phyloP scores from a whole-genome alignment of 2,888 invertebrate species.

The Brachypalpus laphriformis region DNA sequence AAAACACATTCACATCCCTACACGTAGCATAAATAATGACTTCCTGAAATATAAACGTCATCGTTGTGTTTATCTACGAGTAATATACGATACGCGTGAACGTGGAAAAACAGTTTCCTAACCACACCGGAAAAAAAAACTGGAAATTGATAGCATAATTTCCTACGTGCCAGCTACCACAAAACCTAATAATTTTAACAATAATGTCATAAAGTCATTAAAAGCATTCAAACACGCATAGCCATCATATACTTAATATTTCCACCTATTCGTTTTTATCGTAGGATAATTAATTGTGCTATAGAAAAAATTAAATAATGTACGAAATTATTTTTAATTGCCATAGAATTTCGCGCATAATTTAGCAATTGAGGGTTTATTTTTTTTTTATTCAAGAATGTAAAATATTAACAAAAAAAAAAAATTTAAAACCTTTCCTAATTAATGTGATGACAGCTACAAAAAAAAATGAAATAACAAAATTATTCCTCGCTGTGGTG shows the following conservation, averaged over 20 bases:
- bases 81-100: slow-evolving; percentile 18
- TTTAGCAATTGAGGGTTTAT: slow-evolving; percentile 2
- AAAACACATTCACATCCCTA: slow-evolving; percentile 27
- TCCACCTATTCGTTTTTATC: neutral
- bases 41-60: slow-evolving; percentile 61
- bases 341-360: slow-evolving; percentile 17
- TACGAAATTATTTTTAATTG: slow-evolving; percentile 30
- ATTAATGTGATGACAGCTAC: slow-evolving; percentile 7
- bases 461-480: neutral
- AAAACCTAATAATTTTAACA: slow-evolving; percentile 63
- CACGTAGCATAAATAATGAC: slow-evolving; percentile 57
- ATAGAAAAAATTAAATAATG: slow-evolving; percentile 14
- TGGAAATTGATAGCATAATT: slow-evolving; percentile 55
- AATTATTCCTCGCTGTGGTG: neutral
- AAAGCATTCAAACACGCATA: slow-evolving; percentile 11
- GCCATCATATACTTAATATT: neutral
- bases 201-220: slow-evolving; percentile 52
- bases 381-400: neutral
- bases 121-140: slow-evolving; percentile 40
- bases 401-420: neutral
- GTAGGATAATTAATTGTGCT: slow-evolving; percentile 31
- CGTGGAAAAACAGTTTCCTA: slow-evolving; percentile 51
- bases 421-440: neutral
- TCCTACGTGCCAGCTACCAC: slow-evolving; percentile 40
- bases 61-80: slow-evolving; percentile 42